phyloP scores from a whole-genome alignment of 2,797 vertebrate species.

The Hydrophis major region DNA sequence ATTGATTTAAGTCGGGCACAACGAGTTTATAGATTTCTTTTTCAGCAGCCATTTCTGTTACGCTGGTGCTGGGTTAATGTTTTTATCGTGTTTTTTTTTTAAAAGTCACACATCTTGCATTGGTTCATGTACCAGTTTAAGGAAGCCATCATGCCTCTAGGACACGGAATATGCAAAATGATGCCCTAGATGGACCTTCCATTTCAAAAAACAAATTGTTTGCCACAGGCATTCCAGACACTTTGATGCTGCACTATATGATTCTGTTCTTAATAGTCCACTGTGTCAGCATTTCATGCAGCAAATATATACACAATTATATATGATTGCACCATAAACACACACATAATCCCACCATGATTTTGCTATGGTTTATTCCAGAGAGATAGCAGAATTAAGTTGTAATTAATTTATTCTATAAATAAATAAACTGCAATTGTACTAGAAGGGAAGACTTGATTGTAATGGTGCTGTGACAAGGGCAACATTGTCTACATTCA shows the following conservation, averaged over 20 bases:
- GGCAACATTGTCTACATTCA: background rate
- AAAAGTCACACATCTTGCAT: background rate
- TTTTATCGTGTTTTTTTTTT: conserved; percentile 14
- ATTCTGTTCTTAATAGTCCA: background rate
- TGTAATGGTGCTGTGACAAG: background rate
- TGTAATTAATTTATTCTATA: background rate
- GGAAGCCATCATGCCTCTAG: background rate
- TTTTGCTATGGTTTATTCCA: background rate
- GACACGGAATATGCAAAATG: conserved; percentile 2
- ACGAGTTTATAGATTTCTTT: conserved; percentile 44
- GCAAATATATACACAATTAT: background rate
- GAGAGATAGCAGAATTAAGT: background rate
- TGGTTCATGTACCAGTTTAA: background rate
- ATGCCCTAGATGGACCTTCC: background rate
- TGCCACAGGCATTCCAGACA: background rate
- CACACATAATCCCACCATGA: background rate
- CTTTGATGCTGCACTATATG: too few relatives aligned
- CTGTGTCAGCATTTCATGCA: background rate
- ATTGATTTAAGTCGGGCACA: background rate
- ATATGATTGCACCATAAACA: background rate
- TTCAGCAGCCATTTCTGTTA: conserved; percentile 48
- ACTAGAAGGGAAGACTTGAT: background rate
- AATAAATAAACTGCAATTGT: background rate
- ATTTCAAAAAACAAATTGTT: background rate
- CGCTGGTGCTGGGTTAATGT: conserved; percentile 27